Evolutionary conservation across 2,797 vertebrate genomes (phyloP).

Genomic region (Pseudocheirus occidentalis): DNA sequence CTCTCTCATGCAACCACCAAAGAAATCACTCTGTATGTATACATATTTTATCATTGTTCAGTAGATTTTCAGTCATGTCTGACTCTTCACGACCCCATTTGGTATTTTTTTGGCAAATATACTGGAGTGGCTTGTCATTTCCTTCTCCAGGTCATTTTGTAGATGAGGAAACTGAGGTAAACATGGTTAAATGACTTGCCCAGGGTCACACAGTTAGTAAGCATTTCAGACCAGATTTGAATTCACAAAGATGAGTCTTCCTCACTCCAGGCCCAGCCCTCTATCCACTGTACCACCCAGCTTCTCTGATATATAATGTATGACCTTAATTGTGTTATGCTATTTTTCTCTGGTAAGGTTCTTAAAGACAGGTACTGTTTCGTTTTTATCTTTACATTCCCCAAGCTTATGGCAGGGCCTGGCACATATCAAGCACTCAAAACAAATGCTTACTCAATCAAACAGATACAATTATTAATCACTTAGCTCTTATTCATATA

Average conservation of each 20-base stretch:
- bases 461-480: background rate
- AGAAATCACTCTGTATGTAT: background rate
- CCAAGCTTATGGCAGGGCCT: background rate
- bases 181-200: too few relatives aligned
- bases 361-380: background rate
- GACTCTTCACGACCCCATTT: too few relatives aligned
- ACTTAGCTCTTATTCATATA: background rate
- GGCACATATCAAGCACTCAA: background rate
- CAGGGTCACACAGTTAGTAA: background rate
- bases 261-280: background rate
- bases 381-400: background rate
- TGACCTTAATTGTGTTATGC: background rate
- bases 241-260: background rate
- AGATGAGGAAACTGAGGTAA: too few relatives aligned
- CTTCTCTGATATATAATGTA: background rate
- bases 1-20: background rate
- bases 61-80: too few relatives aligned
- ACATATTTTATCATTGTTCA: background rate
- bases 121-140: too few relatives aligned
- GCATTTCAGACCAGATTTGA: background rate
- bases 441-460: background rate
- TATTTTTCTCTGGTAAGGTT: background rate
- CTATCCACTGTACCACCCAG: background rate
- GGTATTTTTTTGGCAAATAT: too few relatives aligned
- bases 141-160: too few relatives aligned